Conservation (phyloP, 2,113 vertebrate genomes). For the Sminthopsis crassicaudata region DNA sequence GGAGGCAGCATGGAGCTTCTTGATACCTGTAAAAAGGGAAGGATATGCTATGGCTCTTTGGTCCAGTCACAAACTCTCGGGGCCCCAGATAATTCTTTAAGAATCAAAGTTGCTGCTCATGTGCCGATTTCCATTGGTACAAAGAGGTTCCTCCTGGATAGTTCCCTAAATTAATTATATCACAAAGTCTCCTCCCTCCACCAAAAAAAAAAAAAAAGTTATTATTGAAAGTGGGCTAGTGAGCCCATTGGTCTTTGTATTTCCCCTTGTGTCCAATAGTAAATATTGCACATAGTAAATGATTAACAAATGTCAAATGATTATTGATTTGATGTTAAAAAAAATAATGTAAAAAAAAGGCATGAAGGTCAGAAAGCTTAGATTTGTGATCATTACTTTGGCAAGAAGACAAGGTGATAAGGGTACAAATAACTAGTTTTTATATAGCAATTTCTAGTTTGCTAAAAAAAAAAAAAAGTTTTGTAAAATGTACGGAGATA, state of each 20-base stretch:
- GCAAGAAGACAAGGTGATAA: background rate
- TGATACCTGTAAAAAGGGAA: background rate
- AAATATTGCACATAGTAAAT: background rate
- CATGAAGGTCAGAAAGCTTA: background rate
- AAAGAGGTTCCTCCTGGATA: background rate
- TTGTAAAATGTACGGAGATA: background rate
- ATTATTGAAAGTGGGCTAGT: background rate
- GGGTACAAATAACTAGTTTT: background rate
- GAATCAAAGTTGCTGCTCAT: background rate
- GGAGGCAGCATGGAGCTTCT: background rate
- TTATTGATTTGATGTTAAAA: background rate
- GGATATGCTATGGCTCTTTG: background rate
- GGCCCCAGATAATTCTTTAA: background rate
- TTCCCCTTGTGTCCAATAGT: background rate
- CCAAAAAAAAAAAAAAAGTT: background rate
- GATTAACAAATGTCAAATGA: background rate
- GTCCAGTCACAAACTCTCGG: background rate
- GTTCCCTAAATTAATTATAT: background rate
- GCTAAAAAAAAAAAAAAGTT: background rate
- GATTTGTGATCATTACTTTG: background rate
- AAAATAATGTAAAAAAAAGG: background rate
- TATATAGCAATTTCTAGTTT: background rate
- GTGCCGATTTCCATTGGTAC: background rate
- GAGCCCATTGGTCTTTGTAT: background rate
- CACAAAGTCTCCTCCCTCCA: background rate